Evolutionary conservation across 2,888 invertebrate genomes (phyloP), one percentile per base, ranked within the genome.

Genomic region (Sinohyriopsis cumingii): DNA sequence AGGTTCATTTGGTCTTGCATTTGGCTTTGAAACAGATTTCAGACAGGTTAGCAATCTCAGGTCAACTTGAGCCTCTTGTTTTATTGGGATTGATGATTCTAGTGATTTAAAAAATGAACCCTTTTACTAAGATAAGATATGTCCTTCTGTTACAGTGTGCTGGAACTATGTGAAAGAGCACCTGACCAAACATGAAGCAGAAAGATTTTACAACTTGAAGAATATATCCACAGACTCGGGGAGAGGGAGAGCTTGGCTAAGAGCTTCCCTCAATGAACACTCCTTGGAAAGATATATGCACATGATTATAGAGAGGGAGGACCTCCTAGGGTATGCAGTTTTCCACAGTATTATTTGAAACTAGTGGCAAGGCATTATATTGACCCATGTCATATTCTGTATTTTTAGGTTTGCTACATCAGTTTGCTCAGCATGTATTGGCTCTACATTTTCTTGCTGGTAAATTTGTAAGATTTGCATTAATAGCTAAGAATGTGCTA

Each of bases 231-330:
- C 94, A 0, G 95, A 95, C 88, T 92, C 93, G 65, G 96, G 96
- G 22, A 92, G 95, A 83, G 95, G 95, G 28, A 93, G 95, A 84
- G 96, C 97, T 33, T 97, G 98, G 93, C 92, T 98, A 53, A 92
- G 98, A 77, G 94, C 96, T 24, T 92, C 96, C 5, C 92, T 98
- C 33, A 98, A 98, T 91, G 98, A 98, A 89, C 93, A 95, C 82
- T 95, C 96, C 0, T 91, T 98, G 61, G 96, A 96, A 80, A 80
- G 91, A 69, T 90, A 95, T 91, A 92, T 95, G 81, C 93, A 95
- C 81, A 94, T 93, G 84, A 92, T 95, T 91, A 90, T 95, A 59
- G 92, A 93, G 77, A 94, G 94, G 88, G 83, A 84, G 22, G 92
- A 92, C 54, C 90, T 93, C 55, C 89, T 95, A 60, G 91, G 91